phyloP scores from a whole-genome alignment of 2,113 vertebrate species.

The Parotia lawesii region DNA sequence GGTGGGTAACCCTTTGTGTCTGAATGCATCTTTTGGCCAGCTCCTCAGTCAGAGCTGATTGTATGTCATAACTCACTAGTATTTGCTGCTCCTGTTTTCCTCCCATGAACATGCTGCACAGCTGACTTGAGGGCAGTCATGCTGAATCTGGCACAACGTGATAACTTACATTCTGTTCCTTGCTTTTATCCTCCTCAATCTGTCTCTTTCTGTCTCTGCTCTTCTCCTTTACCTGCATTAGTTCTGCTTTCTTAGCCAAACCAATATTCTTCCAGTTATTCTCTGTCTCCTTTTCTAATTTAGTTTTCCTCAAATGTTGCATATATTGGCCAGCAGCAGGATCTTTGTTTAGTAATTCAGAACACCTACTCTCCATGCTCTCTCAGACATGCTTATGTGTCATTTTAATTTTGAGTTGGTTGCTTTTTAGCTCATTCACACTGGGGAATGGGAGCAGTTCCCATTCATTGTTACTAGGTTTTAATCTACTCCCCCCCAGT shows the following conservation, averaged over 20 bases:
- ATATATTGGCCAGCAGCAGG: neutral
- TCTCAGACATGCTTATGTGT: neutral
- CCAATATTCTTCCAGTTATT: neutral
- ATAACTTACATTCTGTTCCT: neutral
- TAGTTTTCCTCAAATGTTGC: neutral
- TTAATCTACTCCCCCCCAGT: neutral
- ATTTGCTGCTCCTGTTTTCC: neutral
- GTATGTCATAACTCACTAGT: neutral
- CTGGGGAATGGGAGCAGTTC: neutral
- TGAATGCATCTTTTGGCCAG: neutral
- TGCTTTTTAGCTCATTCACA: neutral
- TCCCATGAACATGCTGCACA: neutral
- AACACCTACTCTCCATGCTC: fast-evolving
- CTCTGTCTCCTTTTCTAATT: neutral
- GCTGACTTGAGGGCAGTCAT: neutral
- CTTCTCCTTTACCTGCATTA: neutral
- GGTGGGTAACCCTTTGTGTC: neutral
- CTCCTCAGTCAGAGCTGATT: neutral
- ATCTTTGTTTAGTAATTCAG: neutral
- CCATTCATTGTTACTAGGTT: neutral
- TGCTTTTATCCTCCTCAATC: neutral
- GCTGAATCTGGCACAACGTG: neutral
- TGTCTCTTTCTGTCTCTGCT: neutral
- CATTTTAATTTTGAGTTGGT: neutral
- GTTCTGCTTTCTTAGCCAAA: neutral